phyloP scores from a whole-genome alignment of 2,888 invertebrate species.

The Cordilura impudica region DNA sequence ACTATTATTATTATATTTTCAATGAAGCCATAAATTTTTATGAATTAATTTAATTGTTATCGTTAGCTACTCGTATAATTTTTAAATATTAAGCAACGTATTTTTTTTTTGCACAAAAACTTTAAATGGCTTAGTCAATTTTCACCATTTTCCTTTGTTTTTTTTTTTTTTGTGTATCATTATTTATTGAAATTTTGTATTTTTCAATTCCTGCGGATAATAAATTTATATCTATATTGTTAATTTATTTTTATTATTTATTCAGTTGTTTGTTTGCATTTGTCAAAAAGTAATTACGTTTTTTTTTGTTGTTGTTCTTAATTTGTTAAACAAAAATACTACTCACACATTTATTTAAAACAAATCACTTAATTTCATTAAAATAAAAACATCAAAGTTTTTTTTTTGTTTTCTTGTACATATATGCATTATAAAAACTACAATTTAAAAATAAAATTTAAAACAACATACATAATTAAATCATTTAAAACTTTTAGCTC shows the following conservation, averaged over 20 bases:
- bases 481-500: background rate
- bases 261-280: background rate
- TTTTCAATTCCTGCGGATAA: background rate
- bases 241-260: background rate
- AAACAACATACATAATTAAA: background rate
- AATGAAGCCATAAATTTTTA: too few relatives aligned
- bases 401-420: background rate
- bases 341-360: background rate
- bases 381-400: background rate
- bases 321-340: too few relatives aligned
- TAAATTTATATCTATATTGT: background rate
- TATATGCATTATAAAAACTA: background rate
- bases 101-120: background rate
- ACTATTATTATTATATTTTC: too few relatives aligned
- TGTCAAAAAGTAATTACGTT: background rate
- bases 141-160: too few relatives aligned
- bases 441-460: background rate
- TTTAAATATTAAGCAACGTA: background rate
- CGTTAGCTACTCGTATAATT: too few relatives aligned
- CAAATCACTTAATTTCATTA: conserved; percentile 46
- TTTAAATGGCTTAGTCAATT: too few relatives aligned
- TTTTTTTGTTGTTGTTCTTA: background rate
- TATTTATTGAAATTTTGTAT: too few relatives aligned
- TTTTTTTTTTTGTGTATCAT: too few relatives aligned
- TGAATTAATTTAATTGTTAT: too few relatives aligned